phyloP scores from a whole-genome alignment of 2,113 vertebrate species.

The Semicossyphus pulcher region DNA sequence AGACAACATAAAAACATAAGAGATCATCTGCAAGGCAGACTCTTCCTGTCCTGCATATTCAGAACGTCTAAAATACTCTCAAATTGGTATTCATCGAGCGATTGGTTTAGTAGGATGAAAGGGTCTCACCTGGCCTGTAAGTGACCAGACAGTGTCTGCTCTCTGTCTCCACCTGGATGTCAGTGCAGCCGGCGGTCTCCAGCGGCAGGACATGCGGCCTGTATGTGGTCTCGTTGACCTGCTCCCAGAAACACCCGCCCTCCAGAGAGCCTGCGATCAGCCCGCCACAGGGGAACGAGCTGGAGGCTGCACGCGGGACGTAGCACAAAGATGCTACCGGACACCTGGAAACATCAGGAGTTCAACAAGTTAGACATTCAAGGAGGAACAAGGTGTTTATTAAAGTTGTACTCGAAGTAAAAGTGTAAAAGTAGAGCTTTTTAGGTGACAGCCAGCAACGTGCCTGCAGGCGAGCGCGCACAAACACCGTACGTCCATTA shows the following conservation, averaged over 20 bases:
- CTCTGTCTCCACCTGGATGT: constrained; percentile 91
- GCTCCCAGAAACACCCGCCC: constrained; percentile 94
- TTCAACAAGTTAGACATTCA: background rate
- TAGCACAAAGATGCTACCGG: constrained; percentile 93
- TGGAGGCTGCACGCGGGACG: constrained; percentile 88
- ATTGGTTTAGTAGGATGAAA: too few species aligned
- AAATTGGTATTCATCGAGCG: too few species aligned
- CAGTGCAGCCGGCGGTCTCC: constrained; percentile 89
- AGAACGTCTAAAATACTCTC: too few species aligned
- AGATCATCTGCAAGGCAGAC: too few species aligned
- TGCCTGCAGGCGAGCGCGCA: too few species aligned
- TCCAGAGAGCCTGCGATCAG: constrained; percentile 93
- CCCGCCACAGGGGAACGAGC: constrained; percentile 89
- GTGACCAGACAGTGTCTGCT: constrained; percentile 95
- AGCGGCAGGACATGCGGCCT: constrained; percentile 88
- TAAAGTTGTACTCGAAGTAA: too few species aligned
- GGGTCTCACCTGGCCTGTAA: constrained; percentile 83
- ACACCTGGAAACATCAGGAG: constrained; percentile 80
- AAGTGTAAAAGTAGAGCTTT: too few species aligned
- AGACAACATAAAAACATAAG: too few species aligned
- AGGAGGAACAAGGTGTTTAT: too few species aligned
- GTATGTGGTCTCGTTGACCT: constrained; percentile 83
- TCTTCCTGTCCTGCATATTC: too few species aligned
- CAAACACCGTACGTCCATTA: too few species aligned
- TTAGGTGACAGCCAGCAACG: too few species aligned